Evolutionary conservation across 2,797 vertebrate species (phyloP), one percentile per base, ranked within the genome.

Genomic region (Clarias laeviceps): DNA sequence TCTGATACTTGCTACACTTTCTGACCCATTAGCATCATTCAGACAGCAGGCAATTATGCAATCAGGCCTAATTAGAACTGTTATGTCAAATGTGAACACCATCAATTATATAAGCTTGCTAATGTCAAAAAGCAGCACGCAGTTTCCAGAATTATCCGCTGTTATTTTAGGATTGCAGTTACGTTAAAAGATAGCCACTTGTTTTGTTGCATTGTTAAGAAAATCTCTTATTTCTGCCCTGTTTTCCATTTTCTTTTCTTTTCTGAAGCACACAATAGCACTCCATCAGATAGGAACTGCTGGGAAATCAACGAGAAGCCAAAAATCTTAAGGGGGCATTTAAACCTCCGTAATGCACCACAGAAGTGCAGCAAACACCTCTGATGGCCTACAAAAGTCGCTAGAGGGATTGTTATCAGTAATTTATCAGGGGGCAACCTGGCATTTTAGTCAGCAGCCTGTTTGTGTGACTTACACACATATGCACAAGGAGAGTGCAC

Each of bases 11-110:
- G 34, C 34, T 79, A 93, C 91, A 93, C 90, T 87, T 80, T 89
- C 90, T 90, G 81, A 86, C 34, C 90, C 83, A 88, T 91, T 86
- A 82, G 90, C 94, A 91, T 93, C 91, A 90, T 92, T 91, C 89
- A 88, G 90, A 91, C 89, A 84, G 90, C 70, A 45, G 68, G 62
- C 80, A 76, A 77, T 86, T 85, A 86, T 40, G 56, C 73, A 80
- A 57, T 82, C 69, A 66, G 73, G 74, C 59, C 82, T 79, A 85
- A 86, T 68, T 82, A 27, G 59, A 37, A 61, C 29, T 1, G 15
- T 59, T 61, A 80, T 34, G 24, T 81, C 37, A 84, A 68, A 85
- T 45, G 22, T 27, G 14, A 62, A 79, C 59, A 56, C 61, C 40
- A 64, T 56, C 64, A 70, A 65, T 72, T 62, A 82, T 56, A 78